phyloP scores from a whole-genome alignment of 2,113 vertebrate genomes.

The Tinamus guttatus region DNA sequence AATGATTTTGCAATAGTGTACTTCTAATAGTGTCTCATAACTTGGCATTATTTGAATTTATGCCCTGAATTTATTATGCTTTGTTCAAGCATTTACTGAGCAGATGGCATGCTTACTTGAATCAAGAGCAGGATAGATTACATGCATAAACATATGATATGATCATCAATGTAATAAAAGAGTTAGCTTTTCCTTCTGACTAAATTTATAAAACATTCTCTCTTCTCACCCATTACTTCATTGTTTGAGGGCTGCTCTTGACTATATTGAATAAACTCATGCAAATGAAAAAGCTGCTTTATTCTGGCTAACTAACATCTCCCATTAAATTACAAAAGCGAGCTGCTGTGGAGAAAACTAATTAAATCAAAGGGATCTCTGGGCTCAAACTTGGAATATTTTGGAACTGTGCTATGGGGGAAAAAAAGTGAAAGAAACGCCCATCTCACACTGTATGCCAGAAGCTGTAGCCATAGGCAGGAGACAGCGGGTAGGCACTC shows the following conservation, averaged over 20 bases:
- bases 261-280: background rate
- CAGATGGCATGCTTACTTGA: background rate
- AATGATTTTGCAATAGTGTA: background rate
- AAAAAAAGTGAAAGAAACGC: background rate
- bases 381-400: background rate
- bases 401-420: background rate
- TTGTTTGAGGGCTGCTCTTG: background rate
- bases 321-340: constrained; percentile 16
- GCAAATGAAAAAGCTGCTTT: constrained; percentile 8
- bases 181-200: background rate
- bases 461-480: background rate
- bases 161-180: background rate
- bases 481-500: background rate
- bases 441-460: background rate
- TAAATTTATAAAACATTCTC: background rate
- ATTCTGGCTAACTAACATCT: constrained; percentile 31
- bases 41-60: background rate
- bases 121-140: background rate
- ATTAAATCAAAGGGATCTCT: constrained; percentile 25
- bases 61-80: background rate
- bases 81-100: background rate
- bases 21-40: background rate
- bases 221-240: background rate
- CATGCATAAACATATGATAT: background rate
- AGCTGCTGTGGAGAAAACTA: constrained; percentile 7